phyloP scores from a whole-genome alignment of 2,888 invertebrate species.

The Actias luna region DNA sequence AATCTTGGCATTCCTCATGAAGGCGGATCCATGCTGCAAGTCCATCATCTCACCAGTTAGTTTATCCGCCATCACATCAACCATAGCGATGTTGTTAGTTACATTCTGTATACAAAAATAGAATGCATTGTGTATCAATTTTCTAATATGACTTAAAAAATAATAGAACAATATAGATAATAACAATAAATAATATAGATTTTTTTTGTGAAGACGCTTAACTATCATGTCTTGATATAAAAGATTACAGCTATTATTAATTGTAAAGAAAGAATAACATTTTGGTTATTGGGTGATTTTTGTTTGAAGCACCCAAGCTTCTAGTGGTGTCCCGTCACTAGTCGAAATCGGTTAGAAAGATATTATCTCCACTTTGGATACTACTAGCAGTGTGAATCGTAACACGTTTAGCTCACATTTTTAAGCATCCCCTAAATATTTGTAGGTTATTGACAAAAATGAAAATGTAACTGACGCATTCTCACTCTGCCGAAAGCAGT shows the following conservation, averaged over 20 bases:
- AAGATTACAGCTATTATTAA: too few species aligned
- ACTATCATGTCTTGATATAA: too few species aligned
- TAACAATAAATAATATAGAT: too few species aligned
- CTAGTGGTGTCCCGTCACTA: not conserved
- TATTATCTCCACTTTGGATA: not conserved
- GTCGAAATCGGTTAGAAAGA: not conserved
- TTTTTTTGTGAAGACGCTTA: too few species aligned
- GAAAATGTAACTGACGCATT: too few species aligned
- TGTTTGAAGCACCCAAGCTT: not conserved
- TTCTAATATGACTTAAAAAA: not conserved
- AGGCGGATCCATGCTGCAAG: conserved; percentile 93
- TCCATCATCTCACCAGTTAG: conserved; percentile 95
- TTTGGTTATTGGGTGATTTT: not conserved
- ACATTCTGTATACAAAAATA: conserved; percentile 79
- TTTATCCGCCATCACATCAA: conserved; percentile 92
- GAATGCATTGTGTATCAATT: not conserved
- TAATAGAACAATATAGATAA: too few species aligned
- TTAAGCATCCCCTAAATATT: too few species aligned
- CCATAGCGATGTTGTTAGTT: conserved; percentile 89
- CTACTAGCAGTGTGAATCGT: too few species aligned
- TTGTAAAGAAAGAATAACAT: too few species aligned
- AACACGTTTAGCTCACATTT: too few species aligned
- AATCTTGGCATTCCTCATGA: conserved; percentile 90
- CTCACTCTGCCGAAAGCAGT: too few species aligned
- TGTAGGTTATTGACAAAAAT: too few species aligned